phyloP scores from a whole-genome alignment of 2,113 vertebrate genomes.

The Girardinichthys multiradiatus region DNA sequence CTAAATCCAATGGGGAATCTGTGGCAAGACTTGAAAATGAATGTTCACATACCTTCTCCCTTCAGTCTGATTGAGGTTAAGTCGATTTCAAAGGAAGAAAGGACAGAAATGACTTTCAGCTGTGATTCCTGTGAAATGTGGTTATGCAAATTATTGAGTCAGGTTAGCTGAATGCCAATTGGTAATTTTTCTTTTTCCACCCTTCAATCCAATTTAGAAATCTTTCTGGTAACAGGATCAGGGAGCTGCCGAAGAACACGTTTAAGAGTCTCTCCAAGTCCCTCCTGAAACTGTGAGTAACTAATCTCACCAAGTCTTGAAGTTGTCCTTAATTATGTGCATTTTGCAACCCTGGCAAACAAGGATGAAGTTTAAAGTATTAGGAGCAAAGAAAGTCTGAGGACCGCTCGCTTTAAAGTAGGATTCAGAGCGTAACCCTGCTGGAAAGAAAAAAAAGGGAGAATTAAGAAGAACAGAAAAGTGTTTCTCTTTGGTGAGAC shows the following conservation, averaged over 20 bases:
- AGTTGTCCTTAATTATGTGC: not conserved
- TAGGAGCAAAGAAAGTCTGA: not conserved
- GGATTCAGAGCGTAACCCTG: not conserved
- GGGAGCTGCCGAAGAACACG: constrained; percentile 70
- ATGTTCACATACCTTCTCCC: not conserved
- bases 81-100: too few species aligned
- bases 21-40: not conserved
- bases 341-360: not conserved
- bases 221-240: constrained; percentile 81
- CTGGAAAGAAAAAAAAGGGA: not conserved
- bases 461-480: not conserved
- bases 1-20: too few species aligned
- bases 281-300: constrained; percentile 84
- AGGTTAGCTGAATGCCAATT: not conserved
- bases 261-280: constrained; percentile 79
- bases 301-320: not conserved
- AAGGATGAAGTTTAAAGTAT: not conserved
- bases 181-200: not conserved
- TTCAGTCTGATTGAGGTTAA: not conserved
- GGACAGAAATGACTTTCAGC: not conserved
- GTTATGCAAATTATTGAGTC: not conserved
- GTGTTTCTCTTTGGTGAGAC: not conserved
- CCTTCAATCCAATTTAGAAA: constrained; percentile 59
- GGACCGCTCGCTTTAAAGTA: not conserved
- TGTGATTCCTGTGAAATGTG: not conserved